Evolutionary conservation across 2,113 vertebrate genomes (phyloP).

Genomic region (Halcyon malimbica): DNA sequence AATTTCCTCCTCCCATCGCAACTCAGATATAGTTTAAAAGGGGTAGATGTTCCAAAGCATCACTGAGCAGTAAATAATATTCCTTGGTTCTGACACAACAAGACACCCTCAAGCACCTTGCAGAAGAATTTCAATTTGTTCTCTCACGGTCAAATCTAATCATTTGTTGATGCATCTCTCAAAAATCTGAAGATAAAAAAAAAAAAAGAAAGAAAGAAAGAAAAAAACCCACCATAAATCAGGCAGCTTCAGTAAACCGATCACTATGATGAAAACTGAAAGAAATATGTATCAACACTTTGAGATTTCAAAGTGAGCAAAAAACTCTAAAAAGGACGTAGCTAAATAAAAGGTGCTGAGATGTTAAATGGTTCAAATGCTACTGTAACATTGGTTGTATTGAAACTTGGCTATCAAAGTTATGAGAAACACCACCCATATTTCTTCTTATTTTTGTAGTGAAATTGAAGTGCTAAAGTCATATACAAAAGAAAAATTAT

Average conservation of each 20-base stretch:
- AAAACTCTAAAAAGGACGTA: neutral
- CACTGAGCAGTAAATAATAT: neutral
- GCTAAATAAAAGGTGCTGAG: neutral
- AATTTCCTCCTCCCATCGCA: neutral
- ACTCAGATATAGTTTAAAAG: neutral
- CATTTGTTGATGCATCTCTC: neutral
- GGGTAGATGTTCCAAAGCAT: neutral
- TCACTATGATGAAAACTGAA: neutral
- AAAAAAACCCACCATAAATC: neutral
- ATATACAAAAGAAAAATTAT: neutral
- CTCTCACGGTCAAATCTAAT: neutral
- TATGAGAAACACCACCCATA: neutral
- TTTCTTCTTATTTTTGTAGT: neutral
- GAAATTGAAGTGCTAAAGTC: neutral
- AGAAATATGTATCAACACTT: neutral
- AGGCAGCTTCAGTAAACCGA: neutral
- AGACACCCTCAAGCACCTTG: neutral
- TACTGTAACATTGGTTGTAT: neutral
- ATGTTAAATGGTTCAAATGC: neutral
- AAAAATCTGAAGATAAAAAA: neutral
- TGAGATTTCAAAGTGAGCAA: neutral
- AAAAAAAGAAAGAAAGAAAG: neutral
- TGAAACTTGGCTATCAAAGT: neutral
- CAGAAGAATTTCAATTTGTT: neutral
- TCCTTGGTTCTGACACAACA: neutral